phyloP scores from a whole-genome alignment of 2,797 vertebrate species.

The Oophaga sylvatica region DNA sequence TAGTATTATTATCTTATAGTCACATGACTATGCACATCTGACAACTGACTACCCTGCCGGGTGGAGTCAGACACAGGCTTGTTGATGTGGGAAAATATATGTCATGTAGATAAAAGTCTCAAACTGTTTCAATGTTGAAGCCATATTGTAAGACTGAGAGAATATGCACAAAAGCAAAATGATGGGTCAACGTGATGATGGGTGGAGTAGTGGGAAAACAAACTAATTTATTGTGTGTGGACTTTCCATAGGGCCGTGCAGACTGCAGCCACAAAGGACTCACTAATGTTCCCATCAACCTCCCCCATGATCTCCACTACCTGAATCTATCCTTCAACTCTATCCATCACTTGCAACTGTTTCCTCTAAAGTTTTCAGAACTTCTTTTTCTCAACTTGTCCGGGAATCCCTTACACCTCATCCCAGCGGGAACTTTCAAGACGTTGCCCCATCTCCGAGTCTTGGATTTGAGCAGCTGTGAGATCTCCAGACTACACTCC shows the following conservation, averaged over 20 bases:
- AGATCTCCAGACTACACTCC: conserved; percentile 63
- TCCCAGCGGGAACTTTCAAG: conserved; percentile 74
- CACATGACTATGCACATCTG: not conserved
- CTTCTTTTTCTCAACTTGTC: conserved; percentile 73
- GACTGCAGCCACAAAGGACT: conserved; percentile 71
- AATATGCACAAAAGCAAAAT: not conserved
- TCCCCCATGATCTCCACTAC: conserved; percentile 69
- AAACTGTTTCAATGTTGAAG: not conserved
- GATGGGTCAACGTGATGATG: not conserved
- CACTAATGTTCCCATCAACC: conserved; percentile 65
- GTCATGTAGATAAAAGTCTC: not conserved
- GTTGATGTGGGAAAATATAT: not conserved
- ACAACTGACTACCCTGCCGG: not conserved
- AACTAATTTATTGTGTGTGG: not conserved
- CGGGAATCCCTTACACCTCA: conserved; percentile 73
- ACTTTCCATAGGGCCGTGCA: conserved; percentile 66
- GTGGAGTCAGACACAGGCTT: not conserved
- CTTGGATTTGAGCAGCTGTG: conserved; percentile 74
- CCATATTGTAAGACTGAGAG: not conserved
- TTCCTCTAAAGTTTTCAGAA: conserved; percentile 67
- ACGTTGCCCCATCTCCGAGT: conserved; percentile 65
- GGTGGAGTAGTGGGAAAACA: not conserved
- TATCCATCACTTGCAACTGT: conserved; percentile 68
- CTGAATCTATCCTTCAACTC: conserved; percentile 75
- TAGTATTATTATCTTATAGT: not conserved